These are phyloP conservation scores for Sesia apiformis DNA, from an alignment of 2,888 invertebrate species.

Conservation along the genomic window DNA sequence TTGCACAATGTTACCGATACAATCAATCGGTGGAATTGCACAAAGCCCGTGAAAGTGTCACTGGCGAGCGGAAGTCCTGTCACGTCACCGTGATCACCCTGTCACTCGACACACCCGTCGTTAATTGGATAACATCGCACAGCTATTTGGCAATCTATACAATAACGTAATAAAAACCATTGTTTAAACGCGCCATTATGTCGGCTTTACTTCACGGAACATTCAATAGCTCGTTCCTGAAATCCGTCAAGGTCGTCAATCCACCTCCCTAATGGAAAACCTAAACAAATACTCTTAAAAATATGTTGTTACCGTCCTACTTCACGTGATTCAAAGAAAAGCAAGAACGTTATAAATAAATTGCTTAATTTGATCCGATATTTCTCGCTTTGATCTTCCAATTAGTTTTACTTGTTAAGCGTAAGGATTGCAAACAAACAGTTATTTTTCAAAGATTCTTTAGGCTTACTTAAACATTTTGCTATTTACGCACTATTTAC, in stretches of 20 bases:
- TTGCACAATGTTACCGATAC: no score
- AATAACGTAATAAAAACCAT: slow-evolving; percentile 12
- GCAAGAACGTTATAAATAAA: no score
- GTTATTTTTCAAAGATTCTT: no score
- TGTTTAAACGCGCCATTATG: slow-evolving; percentile 16
- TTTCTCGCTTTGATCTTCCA: no score
- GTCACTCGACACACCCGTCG: slow-evolving; percentile 13
- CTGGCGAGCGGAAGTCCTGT: not conserved
- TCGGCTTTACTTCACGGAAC: slow-evolving; percentile 5
- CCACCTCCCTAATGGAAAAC: not conserved
- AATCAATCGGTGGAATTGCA: no score
- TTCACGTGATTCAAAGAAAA: no score
- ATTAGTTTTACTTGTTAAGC: no score
- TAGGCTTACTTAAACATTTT: no score
- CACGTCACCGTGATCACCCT: not conserved
- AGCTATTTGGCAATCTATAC: slow-evolving; percentile 19
- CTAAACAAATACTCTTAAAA: not conserved
- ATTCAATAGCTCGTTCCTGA: slow-evolving; percentile 12
- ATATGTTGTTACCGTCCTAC: no score
- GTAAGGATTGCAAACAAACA: no score
- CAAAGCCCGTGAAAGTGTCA: not conserved
- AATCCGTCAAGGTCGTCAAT: slow-evolving; percentile 10
- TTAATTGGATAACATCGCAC: slow-evolving; percentile 30
- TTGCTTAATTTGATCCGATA: no score
- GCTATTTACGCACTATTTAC: no score